Evolutionary conservation across 2,113 vertebrate species (phyloP).

Genomic region (Rhea americana): DNA sequence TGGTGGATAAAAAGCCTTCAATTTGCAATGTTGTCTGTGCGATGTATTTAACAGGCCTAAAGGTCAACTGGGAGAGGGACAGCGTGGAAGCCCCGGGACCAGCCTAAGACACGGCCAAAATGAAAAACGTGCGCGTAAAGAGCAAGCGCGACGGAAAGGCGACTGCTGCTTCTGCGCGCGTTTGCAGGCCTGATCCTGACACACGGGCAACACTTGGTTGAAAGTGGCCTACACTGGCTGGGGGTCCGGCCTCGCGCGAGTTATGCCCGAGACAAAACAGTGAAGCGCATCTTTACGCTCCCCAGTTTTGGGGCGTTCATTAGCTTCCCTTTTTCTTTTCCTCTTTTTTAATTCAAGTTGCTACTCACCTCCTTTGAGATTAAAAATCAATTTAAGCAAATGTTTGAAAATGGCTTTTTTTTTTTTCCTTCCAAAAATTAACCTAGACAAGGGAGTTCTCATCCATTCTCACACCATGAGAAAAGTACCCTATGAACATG

Average conservation of each 20-base stretch:
- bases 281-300: not conserved
- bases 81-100: not conserved
- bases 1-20: not conserved
- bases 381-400: not conserved
- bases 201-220: not conserved
- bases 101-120: not conserved
- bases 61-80: not conserved
- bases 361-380: not conserved
- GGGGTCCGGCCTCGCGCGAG: not conserved
- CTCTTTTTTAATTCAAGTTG: not conserved
- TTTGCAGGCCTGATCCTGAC: not conserved
- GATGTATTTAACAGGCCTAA: not conserved
- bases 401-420: not conserved
- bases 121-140: not conserved
- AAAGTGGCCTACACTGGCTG: not conserved
- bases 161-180: accelerated
- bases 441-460: not conserved
- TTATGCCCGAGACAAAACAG: not conserved
- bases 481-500: not conserved
- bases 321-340: not conserved
- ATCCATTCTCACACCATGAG: not conserved
- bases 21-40: not conserved
- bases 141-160: not conserved
- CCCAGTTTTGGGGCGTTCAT: not conserved
- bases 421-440: not conserved